These are phyloP conservation scores for Pipistrellus pygmaeus DNA, from an alignment of 2,797 vertebrate genomes.

Conservation along the genomic window DNA sequence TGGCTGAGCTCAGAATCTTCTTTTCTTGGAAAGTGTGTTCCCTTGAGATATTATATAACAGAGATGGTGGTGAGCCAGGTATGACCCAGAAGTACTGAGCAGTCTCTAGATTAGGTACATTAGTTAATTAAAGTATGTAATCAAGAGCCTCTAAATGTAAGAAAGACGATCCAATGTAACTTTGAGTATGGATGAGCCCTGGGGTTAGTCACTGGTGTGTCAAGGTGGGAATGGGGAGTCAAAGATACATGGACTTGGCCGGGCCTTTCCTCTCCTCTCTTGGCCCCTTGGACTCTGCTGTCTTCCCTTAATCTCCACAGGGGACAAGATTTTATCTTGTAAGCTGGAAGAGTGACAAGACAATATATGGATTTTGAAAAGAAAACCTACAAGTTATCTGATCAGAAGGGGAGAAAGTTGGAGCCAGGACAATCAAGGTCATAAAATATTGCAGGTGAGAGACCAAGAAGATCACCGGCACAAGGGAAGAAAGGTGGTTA, in stretches of 20 bases:
- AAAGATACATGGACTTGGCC: neutral
- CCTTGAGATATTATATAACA: neutral
- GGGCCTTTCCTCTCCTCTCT: neutral
- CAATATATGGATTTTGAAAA: neutral
- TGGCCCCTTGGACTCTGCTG: neutral
- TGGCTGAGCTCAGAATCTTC: neutral
- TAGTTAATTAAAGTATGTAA: neutral
- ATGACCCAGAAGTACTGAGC: neutral
- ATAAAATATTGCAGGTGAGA: neutral
- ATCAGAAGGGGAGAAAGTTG: neutral
- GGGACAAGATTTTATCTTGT: constrained; percentile 15
- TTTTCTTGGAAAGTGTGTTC: neutral
- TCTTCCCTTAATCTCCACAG: neutral
- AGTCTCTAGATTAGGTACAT: neutral
- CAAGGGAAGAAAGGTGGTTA: neutral
- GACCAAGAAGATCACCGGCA: neutral
- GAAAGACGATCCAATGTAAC: neutral
- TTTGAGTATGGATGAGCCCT: neutral
- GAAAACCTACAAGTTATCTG: neutral
- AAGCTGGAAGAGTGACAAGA: neutral
- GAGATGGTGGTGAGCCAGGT: neutral
- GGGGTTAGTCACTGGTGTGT: neutral
- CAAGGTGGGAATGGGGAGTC: neutral
- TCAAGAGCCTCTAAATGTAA: neutral
- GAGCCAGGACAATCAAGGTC: neutral